Base-by-base conservation (phyloP, 1,140 invertebrate species). In the Euwallacea fornicatus region DNA sequence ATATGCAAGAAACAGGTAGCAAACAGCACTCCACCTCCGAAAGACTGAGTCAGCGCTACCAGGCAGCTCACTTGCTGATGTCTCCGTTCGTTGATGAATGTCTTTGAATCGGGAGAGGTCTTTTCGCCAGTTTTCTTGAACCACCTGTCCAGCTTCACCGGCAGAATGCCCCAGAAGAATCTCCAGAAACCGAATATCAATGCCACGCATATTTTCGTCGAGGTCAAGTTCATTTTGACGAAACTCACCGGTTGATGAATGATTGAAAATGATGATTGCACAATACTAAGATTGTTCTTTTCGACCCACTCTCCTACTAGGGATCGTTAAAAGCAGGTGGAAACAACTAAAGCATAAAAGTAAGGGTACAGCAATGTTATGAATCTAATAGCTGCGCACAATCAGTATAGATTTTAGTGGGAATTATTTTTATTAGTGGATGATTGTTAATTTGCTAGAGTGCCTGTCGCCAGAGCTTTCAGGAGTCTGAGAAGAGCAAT, bases 1-100 rank as follows among this genome's bases (percentile, higher is more conserved):
- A 90, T 85, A 77, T 90, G 88, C 43, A 88, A 78, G 67, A 90
- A 86, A 72, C 86, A 88, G 2, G 89, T 90, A 33, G 86, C 89
- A 64, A 90, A 82, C 42, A 90, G 83, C 7, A 91, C 88, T 4
- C 89, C 89, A 11, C 88, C 89, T 13, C 88, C 88, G 74, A 89
- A 88, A 66, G 86, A 88, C 42, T 88, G 84, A 43, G 78, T 76
- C 4, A 80, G 43, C 9, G 86, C 78, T 7, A 82, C 72, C 13
- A 67, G 65, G 66, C 77, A 80, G 7, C 71, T 75, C 3, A 81
- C 75, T 66, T 78, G 75, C 8, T 74, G 43, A 50, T 79, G 80
- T 65, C 78, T 62, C 47, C 67, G 75, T 33, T 77, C 65, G 50
- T 79, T 79, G 11, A 79, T 74, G 44, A 77, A 77, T 6, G 69